These are phyloP conservation scores for Pycnomerus fuliginosus DNA, from an alignment of 2,888 invertebrate species.

Conservation along the genomic window DNA sequence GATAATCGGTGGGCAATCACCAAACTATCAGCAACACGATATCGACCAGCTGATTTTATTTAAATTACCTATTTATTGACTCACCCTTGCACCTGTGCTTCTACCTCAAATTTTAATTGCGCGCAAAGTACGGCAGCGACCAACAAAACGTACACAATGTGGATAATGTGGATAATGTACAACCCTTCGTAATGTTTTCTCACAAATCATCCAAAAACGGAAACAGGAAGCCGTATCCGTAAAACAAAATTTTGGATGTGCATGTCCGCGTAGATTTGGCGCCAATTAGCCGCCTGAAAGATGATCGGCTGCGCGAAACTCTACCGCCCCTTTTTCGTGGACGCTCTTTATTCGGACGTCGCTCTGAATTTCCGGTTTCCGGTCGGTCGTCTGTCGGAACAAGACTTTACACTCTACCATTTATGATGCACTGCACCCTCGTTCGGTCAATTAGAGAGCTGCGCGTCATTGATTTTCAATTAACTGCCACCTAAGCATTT, in stretches of 20 bases:
- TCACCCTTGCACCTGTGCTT: too few species aligned
- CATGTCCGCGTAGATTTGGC: conserved; percentile 27
- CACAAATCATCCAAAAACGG: too few species aligned
- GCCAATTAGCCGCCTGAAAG: conserved; percentile 51
- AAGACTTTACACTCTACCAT: conserved; percentile 53
- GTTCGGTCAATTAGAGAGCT: conserved; percentile 33
- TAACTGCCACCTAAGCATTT: conserved; percentile 20
- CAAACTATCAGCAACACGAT: conserved; percentile 14
- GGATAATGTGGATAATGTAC: too few species aligned
- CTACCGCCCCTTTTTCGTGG: conserved; percentile 30
- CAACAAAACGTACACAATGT: too few species aligned
- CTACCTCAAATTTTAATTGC: too few species aligned
- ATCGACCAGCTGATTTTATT: conserved; percentile 18
- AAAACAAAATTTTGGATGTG: conserved; percentile 11
- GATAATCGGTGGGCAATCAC: conserved; percentile 22
- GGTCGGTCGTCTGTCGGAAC: conserved; percentile 52
- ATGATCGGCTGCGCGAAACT: conserved; percentile 41
- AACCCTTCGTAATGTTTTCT: too few species aligned
- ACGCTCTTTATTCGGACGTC: conserved; percentile 53
- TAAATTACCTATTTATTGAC: too few species aligned
- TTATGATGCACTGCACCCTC: conserved; percentile 47
- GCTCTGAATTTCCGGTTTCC: conserved; percentile 53
- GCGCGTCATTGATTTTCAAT: conserved; percentile 36
- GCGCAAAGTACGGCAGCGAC: too few species aligned
- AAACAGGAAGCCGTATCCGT: conserved; percentile 27